Conservation (phyloP, 1,140 invertebrate genomes). For the Goniozus legneri region DNA sequence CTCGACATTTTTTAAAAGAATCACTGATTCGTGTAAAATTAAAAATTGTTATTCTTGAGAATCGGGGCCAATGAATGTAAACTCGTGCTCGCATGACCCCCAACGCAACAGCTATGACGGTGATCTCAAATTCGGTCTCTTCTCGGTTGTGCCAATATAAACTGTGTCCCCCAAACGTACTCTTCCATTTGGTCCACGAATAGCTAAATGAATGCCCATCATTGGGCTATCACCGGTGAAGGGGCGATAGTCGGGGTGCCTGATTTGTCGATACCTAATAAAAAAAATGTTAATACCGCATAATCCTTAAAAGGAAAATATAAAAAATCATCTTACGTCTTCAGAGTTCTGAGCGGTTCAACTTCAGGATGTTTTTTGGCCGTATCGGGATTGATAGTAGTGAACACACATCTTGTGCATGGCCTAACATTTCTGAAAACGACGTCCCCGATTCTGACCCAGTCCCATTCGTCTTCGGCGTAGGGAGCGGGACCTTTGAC, state of each 20-base stretch:
- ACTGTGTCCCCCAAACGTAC: constrained; percentile 46
- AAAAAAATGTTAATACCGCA: neutral
- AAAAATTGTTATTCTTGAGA: too few species aligned
- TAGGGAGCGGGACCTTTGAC: constrained; percentile 61
- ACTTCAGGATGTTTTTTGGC: constrained; percentile 51
- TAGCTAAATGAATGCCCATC: constrained; percentile 49
- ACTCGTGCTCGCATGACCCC: constrained; percentile 46
- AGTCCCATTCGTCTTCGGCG: constrained; percentile 69
- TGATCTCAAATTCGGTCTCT: constrained; percentile 17
- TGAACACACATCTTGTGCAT: constrained; percentile 63
- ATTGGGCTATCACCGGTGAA: constrained; percentile 40
- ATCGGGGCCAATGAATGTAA: too few species aligned
- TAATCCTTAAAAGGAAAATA: neutral
- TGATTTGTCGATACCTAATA: constrained; percentile 46
- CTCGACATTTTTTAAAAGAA: too few species aligned
- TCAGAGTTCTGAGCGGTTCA: constrained; percentile 60
- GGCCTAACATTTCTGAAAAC: constrained; percentile 64
- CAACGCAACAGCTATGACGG: constrained; percentile 47
- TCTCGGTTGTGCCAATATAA: constrained; percentile 40
- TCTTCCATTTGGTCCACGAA: constrained; percentile 28
- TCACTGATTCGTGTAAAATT: too few species aligned
- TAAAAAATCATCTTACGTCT: constrained; percentile 36
- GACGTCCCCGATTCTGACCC: constrained; percentile 63
- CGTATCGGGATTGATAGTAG: constrained; percentile 59
- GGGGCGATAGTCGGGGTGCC: constrained; percentile 31